Percentiles rank a stretch among this genome's conserved stretches.
Evolutionary conservation across 2,797 vertebrate species (phyloP).

Genomic region (Tragopan temminckii): DNA sequence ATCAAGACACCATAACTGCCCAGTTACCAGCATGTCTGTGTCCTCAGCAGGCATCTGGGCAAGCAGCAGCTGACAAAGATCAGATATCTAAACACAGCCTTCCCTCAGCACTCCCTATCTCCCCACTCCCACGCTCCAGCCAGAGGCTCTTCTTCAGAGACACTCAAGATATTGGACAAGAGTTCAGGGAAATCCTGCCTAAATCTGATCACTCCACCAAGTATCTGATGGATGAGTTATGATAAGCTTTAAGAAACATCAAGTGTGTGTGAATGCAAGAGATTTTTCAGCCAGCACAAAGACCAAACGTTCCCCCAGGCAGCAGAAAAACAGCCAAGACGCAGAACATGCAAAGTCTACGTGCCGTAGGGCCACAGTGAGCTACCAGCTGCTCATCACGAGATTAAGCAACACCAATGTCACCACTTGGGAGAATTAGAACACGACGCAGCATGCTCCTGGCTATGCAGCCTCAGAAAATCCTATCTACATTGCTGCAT

Average conservation of each 20-base stretch:
- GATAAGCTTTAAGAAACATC: slow-evolving; percentile 28
- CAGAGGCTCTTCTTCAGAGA: slow-evolving; percentile 24
- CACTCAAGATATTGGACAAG: slow-evolving; percentile 72
- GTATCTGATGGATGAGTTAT: neutral
- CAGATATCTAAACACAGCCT: neutral
- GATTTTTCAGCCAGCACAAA: slow-evolving; percentile 33
- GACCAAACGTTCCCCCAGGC: neutral
- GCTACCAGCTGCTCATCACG: rapidly evolving
- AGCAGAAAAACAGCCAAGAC: neutral
- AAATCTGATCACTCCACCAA: slow-evolving; percentile 65
- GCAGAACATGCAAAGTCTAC: neutral
- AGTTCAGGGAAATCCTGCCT: slow-evolving; percentile 68
- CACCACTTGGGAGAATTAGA: neutral
- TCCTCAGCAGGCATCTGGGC: neutral
- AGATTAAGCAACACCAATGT: neutral
- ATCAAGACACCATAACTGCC: neutral
- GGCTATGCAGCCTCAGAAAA: neutral
- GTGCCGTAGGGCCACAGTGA: rapidly evolving
- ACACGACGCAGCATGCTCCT: rapidly evolving
- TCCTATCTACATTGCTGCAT: neutral
- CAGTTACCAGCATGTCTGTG: neutral
- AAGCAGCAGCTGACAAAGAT: slow-evolving; percentile 23
- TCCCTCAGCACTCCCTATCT: slow-evolving; percentile 50
- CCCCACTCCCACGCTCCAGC: slow-evolving; percentile 46
- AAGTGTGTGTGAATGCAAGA: neutral